A percentile compares a stretch with the other conserved stretches of the same genome.
These are phyloP conservation scores for Lagorchestes hirsutus DNA, from an alignment of 2,797 vertebrate genomes.

Conservation along the genomic window DNA sequence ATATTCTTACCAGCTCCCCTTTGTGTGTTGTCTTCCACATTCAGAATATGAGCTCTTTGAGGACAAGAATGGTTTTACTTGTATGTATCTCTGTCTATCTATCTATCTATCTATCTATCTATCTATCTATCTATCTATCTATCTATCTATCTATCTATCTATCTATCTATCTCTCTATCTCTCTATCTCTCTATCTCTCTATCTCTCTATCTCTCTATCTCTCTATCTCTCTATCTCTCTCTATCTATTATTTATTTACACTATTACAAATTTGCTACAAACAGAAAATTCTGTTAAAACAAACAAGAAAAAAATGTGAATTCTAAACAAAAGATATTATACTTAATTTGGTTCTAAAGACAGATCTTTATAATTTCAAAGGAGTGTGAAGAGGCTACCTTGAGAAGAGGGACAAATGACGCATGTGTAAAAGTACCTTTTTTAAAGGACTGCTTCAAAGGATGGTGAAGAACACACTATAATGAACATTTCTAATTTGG, in stretches of 20 bases:
- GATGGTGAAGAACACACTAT: background rate
- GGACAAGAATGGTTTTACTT: background rate
- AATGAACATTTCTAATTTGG: constrained; percentile 42
- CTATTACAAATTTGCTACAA: background rate
- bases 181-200: too few relatives aligned
- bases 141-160: background rate
- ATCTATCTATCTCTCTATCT: too few relatives aligned
- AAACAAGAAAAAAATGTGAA: background rate
- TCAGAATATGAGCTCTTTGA: background rate
- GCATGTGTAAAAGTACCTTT: background rate
- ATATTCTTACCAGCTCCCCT: background rate
- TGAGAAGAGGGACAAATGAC: background rate
- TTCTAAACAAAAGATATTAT: background rate
- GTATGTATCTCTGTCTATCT: too few relatives aligned
- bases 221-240: too few relatives aligned
- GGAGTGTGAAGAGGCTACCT: background rate
- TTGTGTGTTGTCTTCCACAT: background rate
- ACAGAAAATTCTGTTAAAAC: background rate
- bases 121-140: background rate
- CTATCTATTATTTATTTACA: background rate
- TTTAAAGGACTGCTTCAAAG: constrained; percentile 27
- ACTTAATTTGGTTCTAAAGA: background rate
- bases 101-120: background rate
- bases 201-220: background rate
- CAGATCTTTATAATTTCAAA: background rate